Conservation (phyloP, 1,140 invertebrate genomes). For the Glomeris maerens region DNA sequence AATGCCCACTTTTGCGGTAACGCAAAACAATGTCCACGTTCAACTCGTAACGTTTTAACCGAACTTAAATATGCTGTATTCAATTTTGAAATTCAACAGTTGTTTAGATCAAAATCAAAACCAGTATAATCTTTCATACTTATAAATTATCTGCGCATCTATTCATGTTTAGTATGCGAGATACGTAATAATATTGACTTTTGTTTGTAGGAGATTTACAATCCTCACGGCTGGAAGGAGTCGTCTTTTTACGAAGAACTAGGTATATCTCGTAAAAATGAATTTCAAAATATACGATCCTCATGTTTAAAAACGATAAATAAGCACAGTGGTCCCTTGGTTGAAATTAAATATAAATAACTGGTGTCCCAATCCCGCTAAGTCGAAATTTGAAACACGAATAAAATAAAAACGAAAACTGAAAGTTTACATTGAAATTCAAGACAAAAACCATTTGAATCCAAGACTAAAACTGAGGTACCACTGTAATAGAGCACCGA, state of each 20-base stretch:
- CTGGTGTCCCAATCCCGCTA: no score
- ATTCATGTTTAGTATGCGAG: background rate
- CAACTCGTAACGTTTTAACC: no score
- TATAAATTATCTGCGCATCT: background rate
- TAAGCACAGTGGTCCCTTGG: background rate
- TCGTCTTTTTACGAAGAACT: slow-evolving; percentile 89
- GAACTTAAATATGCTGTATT: no score
- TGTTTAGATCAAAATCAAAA: background rate
- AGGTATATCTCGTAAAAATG: slow-evolving; percentile 21
- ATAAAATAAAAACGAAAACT: no score
- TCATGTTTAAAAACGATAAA: background rate
- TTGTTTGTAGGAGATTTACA: slow-evolving; percentile 59
- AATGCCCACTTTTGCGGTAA: no score
- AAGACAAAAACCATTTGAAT: no score
- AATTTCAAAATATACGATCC: background rate
- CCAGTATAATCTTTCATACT: background rate
- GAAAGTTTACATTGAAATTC: no score
- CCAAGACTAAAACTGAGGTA: no score
- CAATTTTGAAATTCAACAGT: background rate
- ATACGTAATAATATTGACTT: slow-evolving; percentile 2
- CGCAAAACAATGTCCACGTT: no score
- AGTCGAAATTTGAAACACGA: no score
- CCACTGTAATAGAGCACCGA: no score
- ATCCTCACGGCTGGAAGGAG: slow-evolving; percentile 77
- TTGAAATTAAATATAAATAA: no score